These are phyloP conservation scores for Vanessa tameamea DNA, from an alignment of 1,140 invertebrate species.

Conservation along the genomic window DNA sequence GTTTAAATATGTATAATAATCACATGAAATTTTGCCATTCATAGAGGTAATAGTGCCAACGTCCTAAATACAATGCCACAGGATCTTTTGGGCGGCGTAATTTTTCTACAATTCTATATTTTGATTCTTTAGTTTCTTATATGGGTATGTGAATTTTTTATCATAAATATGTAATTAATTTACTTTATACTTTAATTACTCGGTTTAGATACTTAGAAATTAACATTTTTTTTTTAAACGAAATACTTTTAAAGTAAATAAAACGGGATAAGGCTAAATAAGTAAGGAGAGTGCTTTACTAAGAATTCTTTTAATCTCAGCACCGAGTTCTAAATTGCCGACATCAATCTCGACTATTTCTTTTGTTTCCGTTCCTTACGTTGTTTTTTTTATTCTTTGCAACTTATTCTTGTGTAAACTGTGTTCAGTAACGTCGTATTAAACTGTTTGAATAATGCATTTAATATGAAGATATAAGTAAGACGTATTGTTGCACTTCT, in stretches of 20 bases:
- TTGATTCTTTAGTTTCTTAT: too few relatives aligned
- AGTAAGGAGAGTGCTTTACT: conserved; percentile 27
- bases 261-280: conserved; percentile 43
- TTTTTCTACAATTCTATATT: too few relatives aligned
- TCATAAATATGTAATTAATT: too few relatives aligned
- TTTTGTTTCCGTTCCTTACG: conserved; percentile 36
- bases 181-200: too few relatives aligned
- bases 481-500: too few relatives aligned
- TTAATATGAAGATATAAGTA: neutral
- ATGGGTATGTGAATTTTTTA: too few relatives aligned
- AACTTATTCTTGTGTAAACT: neutral
- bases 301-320: conserved; percentile 56
- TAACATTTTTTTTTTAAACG: neutral
- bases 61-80: too few relatives aligned
- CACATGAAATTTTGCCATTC: too few relatives aligned
- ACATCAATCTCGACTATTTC: conserved; percentile 54
- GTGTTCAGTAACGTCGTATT: conserved; percentile 2
- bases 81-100: too few relatives aligned
- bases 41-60: too few relatives aligned
- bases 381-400: conserved; percentile 24
- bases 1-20: too few relatives aligned
- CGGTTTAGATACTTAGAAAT: too few relatives aligned
- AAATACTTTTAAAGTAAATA: conserved; percentile 45
- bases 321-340: conserved; percentile 55
- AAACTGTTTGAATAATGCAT: neutral